Conservation (phyloP, 1,140 invertebrate genomes). For the Lordiphosa stackelbergi region DNA sequence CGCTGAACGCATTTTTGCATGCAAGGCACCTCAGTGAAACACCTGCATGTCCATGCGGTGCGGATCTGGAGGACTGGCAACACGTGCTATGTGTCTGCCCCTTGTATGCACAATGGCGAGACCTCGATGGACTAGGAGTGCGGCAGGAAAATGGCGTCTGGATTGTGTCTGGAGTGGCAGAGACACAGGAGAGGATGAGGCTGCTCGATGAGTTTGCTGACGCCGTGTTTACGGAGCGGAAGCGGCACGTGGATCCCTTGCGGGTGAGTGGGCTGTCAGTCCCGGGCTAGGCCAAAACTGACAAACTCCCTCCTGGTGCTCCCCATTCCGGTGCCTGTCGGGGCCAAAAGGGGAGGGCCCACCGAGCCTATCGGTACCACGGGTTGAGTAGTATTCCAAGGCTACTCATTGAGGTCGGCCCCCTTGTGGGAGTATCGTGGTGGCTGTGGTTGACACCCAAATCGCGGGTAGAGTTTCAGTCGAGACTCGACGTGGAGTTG, state of each 20-base stretch:
- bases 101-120: no score
- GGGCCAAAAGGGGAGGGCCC: no score
- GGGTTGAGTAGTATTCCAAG: background rate
- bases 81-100: background rate
- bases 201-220: no score
- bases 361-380: background rate
- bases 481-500: background rate
- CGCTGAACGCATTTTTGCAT: no score
- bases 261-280: no score
- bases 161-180: background rate
- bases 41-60: conserved; percentile 1
- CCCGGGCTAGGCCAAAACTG: no score
- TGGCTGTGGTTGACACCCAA: background rate
- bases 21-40: conserved; percentile 26
- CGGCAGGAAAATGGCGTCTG: background rate
- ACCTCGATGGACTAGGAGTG: no score
- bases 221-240: no score
- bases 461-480: background rate
- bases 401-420: background rate
- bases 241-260: no score
- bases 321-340: background rate
- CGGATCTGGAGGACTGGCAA: background rate
- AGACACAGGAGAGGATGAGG: background rate
- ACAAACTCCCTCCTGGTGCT: no score
- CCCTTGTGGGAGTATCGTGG: background rate